phyloP scores from a whole-genome alignment of 2,113 vertebrate species.

The Grus americana region DNA sequence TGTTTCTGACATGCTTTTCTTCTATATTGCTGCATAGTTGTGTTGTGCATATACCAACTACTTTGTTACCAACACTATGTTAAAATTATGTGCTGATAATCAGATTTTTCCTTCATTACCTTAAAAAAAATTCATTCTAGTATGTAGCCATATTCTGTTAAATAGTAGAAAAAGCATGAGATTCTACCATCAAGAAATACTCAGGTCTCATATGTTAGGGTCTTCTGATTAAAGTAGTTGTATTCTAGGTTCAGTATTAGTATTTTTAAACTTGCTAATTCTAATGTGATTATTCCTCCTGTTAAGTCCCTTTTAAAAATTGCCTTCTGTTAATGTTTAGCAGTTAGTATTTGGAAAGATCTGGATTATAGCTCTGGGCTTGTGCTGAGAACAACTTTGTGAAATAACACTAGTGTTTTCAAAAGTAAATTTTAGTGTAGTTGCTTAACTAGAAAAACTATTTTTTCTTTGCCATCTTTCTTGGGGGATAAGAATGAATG shows the following conservation, averaged over 20 bases:
- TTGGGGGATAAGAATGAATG: constrained; percentile 76
- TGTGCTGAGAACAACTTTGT: not conserved
- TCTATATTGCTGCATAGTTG: not conserved
- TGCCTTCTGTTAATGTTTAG: not conserved
- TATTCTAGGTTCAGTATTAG: not conserved
- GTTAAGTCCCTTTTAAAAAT: not conserved
- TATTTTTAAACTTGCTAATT: not conserved
- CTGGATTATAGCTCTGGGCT: not conserved
- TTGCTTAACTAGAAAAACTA: not conserved
- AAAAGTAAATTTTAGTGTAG: not conserved
- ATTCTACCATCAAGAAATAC: not conserved
- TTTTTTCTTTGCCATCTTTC: constrained; percentile 75
- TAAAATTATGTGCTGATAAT: not conserved
- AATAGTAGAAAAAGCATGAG: not conserved
- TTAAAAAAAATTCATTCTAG: not conserved
- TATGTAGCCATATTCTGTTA: not conserved
- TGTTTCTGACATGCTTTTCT: not conserved
- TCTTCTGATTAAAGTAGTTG: not conserved
- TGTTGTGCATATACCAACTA: not conserved
- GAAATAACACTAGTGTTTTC: not conserved
- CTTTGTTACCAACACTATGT: not conserved
- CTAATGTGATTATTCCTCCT: not conserved
- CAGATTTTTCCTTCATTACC: not conserved
- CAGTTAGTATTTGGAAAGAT: not conserved
- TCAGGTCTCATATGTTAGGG: not conserved